Conservation (phyloP, 1,140 invertebrate genomes). For the Zaprionus inermis region DNA sequence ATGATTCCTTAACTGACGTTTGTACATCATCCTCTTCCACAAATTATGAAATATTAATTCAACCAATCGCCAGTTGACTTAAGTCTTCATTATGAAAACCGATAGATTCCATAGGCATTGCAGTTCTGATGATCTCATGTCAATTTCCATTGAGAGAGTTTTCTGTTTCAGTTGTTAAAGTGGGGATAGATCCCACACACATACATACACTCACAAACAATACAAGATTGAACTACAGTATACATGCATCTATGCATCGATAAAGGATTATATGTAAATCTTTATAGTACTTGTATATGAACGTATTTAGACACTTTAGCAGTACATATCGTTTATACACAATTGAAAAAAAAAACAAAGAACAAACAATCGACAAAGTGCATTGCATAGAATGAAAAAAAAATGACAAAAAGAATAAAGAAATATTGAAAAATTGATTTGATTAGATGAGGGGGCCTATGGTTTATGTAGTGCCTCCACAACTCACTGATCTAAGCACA, state of each 20-base stretch:
- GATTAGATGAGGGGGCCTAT: constrained; percentile 11
- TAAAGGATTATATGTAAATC: constrained; percentile 14
- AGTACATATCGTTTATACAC: constrained; percentile 74
- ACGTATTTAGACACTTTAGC: constrained; percentile 61
- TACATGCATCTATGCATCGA: not conserved
- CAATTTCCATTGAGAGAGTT: constrained; percentile 45
- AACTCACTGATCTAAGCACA: constrained; percentile 16
- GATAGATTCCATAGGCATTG: constrained; percentile 13
- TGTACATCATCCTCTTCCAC: not conserved
- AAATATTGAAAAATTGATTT: constrained; percentile 15
- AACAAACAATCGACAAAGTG: constrained; percentile 20
- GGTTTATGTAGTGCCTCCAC: constrained; percentile 37
- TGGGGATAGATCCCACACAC: constrained; percentile 7
- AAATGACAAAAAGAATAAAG: too few relatives aligned
- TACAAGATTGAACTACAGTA: not conserved
- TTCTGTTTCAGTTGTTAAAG: constrained; percentile 49
- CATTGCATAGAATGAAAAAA: constrained; percentile 16
- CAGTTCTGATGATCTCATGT: constrained; percentile 60
- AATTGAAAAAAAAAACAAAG: not conserved
- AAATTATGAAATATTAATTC: not conserved
- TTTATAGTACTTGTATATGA: constrained; percentile 39
- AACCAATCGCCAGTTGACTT: not conserved
- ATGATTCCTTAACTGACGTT: not conserved
- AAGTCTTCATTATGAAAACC: constrained; percentile 6
- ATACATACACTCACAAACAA: not conserved